Evolutionary conservation across 2,888 invertebrate genomes (phyloP).

Genomic region (Hemistola chrysoprasaria): DNA sequence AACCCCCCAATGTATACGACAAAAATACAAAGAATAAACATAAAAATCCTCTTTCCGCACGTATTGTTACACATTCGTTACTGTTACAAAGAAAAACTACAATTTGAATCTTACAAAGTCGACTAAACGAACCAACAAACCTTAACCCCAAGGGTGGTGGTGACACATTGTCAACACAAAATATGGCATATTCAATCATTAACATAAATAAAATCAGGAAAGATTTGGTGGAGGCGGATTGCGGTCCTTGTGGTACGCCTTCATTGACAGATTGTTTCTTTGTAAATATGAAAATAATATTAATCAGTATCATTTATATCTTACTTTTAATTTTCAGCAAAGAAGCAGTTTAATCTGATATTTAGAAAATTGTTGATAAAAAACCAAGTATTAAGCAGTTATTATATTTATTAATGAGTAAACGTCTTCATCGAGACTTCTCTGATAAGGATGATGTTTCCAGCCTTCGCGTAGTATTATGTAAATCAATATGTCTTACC

Average conservation of each 20-base stretch:
- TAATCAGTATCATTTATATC: too few relatives aligned
- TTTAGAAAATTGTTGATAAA: too few relatives aligned
- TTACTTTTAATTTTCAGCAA: too few relatives aligned
- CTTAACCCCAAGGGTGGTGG: conserved; percentile 54
- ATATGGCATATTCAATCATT: conserved; percentile 42
- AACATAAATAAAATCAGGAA: conserved; percentile 32
- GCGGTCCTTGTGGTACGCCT: conserved; percentile 9
- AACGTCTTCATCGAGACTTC: too few relatives aligned
- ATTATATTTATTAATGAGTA: too few relatives aligned
- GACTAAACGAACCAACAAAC: conserved; percentile 75
- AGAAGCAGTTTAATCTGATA: too few relatives aligned
- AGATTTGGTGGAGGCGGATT: conserved; percentile 3
- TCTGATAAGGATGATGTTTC: too few relatives aligned
- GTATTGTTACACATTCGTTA: conserved; percentile 75
- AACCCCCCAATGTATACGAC: conserved; percentile 57
- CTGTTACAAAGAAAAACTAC: conserved; percentile 64
- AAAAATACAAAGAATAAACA: conserved; percentile 55
- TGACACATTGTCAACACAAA: conserved; percentile 56
- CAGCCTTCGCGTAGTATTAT: conserved; percentile 33
- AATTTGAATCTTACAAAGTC: conserved; percentile 71
- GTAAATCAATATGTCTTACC: conserved; percentile 74
- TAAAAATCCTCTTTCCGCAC: conserved; percentile 66
- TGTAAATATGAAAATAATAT: too few relatives aligned
- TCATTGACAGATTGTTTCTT: too few relatives aligned
- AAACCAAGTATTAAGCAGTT: too few relatives aligned